Percentiles rank a stretch among this genome's conserved stretches.
Evolutionary conservation across 2,888 invertebrate genomes (phyloP).

Genomic region (Drosophila recens): DNA sequence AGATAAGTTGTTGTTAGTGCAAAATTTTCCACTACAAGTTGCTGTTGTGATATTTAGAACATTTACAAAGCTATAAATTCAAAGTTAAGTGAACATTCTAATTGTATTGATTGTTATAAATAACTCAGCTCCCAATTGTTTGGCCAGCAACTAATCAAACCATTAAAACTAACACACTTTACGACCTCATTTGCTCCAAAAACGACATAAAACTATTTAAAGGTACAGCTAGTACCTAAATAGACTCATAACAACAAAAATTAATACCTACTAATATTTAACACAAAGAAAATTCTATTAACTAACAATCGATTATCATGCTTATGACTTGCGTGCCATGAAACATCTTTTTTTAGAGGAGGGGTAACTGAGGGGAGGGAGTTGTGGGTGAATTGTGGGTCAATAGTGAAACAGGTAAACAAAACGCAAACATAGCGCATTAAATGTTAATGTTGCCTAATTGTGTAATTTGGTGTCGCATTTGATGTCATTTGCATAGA

Average conservation of each 20-base stretch:
- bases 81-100: neutral
- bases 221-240: slow-evolving; percentile 25
- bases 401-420: slow-evolving; percentile 59
- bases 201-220: slow-evolving; percentile 14
- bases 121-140: neutral
- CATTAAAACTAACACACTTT: slow-evolving; percentile 36
- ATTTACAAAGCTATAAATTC: neutral
- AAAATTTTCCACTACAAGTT: neutral
- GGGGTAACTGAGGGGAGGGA: neutral
- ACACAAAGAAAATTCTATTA: slow-evolving; percentile 67
- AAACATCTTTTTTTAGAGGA: slow-evolving; percentile 1
- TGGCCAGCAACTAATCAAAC: neutral
- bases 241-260: slow-evolving; percentile 23
- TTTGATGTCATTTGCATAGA: slow-evolving; percentile 67
- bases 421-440: slow-evolving; percentile 80
- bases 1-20: too few relatives aligned
- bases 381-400: neutral
- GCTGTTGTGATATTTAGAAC: neutral
- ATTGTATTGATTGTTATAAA: neutral
- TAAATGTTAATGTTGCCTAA: slow-evolving; percentile 83
- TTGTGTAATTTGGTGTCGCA: slow-evolving; percentile 82
- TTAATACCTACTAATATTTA: slow-evolving; percentile 48
- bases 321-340: slow-evolving; percentile 75
- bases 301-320: slow-evolving; percentile 74
- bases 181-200: slow-evolving; percentile 43